Evolutionary conservation across 2,113 vertebrate genomes (phyloP), one percentile per base, ranked within the genome.

Genomic region (Lepus americanus): DNA sequence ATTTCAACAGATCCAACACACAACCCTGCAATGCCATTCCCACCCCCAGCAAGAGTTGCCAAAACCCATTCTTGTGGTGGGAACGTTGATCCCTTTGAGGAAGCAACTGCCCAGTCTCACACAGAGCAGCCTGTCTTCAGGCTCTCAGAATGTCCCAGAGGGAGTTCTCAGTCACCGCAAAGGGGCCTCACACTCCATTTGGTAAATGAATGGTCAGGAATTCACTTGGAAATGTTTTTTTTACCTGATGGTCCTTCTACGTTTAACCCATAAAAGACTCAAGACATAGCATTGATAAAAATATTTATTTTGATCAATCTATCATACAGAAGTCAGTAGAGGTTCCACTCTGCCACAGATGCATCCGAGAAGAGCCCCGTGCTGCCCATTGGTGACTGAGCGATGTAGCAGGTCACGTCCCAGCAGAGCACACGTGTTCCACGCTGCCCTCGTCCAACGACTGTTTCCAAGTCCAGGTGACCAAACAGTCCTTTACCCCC

Each of bases 401-500:
- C 1, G 96, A 92, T 33, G 96, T 97, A 64, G 72, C n/a, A 88
- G 66, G 82, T 95, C 93, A 89, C 87, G 79, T 97, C 85, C 90
- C 97, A 97, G 91, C 94, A 97, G 97, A 96, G 92, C 33, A 69
- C 27, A n/a, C 23, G 96, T 97, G 96, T 98, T 98, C 98, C 96
- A 94, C 90, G 93, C 84, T 97, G 90, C 90, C 88, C 80, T 95
- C 92, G 96, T 96, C 88, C 97, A 74, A 49, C 53, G 9, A 95
- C 33, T 97, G 95, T 72, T 70, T 97, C 96, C 96, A 98, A 94
- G 29, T 97, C 96, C 97, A 92, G 95, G 92, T 91, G 55, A 77
- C 61, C 96, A 97, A 91, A 94, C 1, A 84, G 89, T 97, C 94
- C 82, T 98, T 98, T 97, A 99, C 96, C 98, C 98, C 98, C 98